Evolutionary conservation across 1,140 invertebrate species (phyloP).

Genomic region (Sminthurinus signatus): DNA sequence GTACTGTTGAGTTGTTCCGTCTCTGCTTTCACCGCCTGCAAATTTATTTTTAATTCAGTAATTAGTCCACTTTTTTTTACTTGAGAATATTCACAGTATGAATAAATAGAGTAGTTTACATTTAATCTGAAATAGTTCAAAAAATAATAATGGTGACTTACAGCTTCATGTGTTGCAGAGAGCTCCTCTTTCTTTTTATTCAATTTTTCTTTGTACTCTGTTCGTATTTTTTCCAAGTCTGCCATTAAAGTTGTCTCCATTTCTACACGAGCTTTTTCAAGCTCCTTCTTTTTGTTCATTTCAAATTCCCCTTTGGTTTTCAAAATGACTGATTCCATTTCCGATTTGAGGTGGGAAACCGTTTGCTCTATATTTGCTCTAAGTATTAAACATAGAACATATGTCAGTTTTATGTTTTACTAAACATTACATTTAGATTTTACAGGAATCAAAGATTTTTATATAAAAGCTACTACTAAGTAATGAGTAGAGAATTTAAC

Average conservation of each 20-base stretch:
- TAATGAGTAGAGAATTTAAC: background rate
- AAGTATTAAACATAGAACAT: background rate
- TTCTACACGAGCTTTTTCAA: constrained; percentile 8
- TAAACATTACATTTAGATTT: background rate
- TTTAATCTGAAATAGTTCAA: no score
- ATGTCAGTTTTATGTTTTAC: background rate
- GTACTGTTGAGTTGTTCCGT: no score
- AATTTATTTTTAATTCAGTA: no score
- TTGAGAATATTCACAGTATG: no score
- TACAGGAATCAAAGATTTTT: background rate
- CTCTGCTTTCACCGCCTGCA: no score
- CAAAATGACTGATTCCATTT: background rate
- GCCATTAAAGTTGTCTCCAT: constrained; percentile 13
- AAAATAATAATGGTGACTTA: no score
- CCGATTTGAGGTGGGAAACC: background rate
- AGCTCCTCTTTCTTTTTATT: constrained; percentile 16
- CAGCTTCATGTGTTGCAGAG: background rate
- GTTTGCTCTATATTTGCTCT: background rate
- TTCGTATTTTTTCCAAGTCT: constrained; percentile 16
- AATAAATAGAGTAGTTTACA: no score
- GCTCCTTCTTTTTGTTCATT: constrained; percentile 8
- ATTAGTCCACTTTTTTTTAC: no score
- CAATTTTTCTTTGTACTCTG: constrained; percentile 21
- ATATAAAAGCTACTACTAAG: background rate
- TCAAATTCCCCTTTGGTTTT: constrained; percentile 13